Evolutionary conservation across 2,113 vertebrate species (phyloP), one percentile per base, ranked within the genome.

Genomic region (Sialia sialis): DNA sequence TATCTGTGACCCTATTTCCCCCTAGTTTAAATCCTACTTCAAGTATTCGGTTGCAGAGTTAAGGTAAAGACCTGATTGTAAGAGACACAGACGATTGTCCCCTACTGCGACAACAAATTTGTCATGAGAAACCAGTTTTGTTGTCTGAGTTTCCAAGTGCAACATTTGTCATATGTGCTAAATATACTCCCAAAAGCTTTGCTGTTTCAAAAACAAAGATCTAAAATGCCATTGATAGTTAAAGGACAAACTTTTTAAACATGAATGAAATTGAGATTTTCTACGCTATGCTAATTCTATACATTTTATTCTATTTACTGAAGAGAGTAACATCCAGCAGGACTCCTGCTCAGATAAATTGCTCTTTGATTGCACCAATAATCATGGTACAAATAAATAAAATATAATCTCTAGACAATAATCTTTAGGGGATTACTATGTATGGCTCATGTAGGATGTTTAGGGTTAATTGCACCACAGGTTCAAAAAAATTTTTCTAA

Each of bases 31-130:
- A 96, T 97, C 94, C 96, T 97, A 98, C 94, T 98, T 98, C 98
- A 98, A 98, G 98, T 98, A 98, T 98, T 98, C 95, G 82, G 97
- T 95, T 97, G 96, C 97, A 98, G 96, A 98, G 91, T 98, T 97
- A 97, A 97, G 95, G 95, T 97, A 96, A 94, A 96, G 96, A 97
- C 97, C 97, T 97, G 98, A 97, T 92, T 94, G 94, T 89, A 96
- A 96, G 96, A 97, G 97, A 97, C 97, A 78, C 78, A 90, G 89
- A 96, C 17, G 41, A 89, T 82, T 68, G 80, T 95, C 94, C 73
- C 92, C 93, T 90, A 94, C 93, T 39, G 95, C 15, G 96, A 98
- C 95, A 97, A 95, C 95, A 97, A 96, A 89, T 95, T 84, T 89
- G 70, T 96, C 89, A 74, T 23, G 34, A 91, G 94, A 96, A 97